phyloP scores from a whole-genome alignment of 2,113 vertebrate genomes.

The Tiliqua scincoides region DNA sequence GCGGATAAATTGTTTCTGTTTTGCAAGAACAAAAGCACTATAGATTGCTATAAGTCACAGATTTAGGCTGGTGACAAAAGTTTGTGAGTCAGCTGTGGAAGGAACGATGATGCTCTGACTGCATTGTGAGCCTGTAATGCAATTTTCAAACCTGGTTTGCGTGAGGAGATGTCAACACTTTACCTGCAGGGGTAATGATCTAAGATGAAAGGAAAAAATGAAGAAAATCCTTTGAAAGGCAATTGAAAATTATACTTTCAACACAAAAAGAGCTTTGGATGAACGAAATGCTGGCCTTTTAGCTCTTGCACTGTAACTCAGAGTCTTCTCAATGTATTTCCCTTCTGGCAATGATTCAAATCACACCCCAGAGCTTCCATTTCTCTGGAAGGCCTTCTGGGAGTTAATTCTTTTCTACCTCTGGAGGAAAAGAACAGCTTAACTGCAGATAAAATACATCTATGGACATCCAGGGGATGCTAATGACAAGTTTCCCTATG shows the following conservation, averaged over 20 bases:
- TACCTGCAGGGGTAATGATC: not conserved
- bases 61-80: not conserved
- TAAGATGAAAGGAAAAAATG: slow-evolving; percentile 44
- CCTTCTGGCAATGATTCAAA: not conserved
- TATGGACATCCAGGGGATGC: not conserved
- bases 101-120: slow-evolving; percentile 30
- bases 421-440: not conserved
- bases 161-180: not conserved
- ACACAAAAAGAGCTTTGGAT: not conserved
- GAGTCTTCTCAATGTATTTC: slow-evolving; percentile 20
- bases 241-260: not conserved
- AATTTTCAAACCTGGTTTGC: slow-evolving; percentile 9
- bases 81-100: not conserved
- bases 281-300: slow-evolving; percentile 9
- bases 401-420: not conserved
- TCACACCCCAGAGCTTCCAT: not conserved
- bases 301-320: slow-evolving; percentile 32
- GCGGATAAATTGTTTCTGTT: slow-evolving; percentile 5
- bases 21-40: not conserved
- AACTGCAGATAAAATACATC: not conserved
- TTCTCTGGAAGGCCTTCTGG: not conserved
- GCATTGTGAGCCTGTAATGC: not conserved
- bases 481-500: not conserved
- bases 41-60: slow-evolving; percentile 9
- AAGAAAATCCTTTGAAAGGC: slow-evolving; percentile 36